A percentile compares a stretch with the other conserved stretches of the same genome.
Evolutionary conservation across 2,113 vertebrate genomes (phyloP).

Genomic region (Burhinus bistriatus): DNA sequence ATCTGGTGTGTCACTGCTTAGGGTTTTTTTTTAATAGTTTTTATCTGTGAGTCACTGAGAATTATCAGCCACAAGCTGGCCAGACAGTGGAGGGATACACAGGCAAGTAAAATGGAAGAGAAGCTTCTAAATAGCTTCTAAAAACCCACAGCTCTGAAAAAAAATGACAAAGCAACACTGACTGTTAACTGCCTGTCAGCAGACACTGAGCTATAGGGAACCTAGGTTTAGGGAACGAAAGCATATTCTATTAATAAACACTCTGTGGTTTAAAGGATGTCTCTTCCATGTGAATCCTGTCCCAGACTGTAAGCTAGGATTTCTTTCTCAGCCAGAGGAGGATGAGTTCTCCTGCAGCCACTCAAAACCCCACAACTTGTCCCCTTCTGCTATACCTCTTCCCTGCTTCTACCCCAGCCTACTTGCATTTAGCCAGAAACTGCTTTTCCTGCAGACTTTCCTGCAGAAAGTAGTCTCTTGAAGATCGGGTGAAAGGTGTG

Average conservation of each 20-base stretch:
- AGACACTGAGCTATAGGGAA: background rate
- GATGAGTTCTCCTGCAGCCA: background rate
- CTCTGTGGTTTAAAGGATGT: background rate
- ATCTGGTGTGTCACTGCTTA: conserved; percentile 45
- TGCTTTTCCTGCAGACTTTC: background rate
- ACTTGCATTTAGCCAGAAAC: background rate
- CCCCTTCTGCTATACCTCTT: background rate
- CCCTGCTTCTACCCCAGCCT: background rate
- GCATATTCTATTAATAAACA: background rate
- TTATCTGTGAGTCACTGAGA: conserved; percentile 39
- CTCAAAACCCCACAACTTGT: background rate
- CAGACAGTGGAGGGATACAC: background rate
- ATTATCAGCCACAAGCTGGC: conserved; percentile 7
- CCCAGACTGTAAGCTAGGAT: background rate
- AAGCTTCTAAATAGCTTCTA: background rate
- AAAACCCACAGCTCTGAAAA: background rate
- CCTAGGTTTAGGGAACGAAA: background rate
- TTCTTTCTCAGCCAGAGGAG: background rate
- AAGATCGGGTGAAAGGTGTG: background rate
- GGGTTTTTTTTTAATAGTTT: background rate
- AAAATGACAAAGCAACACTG: background rate
- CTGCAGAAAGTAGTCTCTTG: background rate
- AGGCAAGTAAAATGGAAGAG: conserved; percentile 12
- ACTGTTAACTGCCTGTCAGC: background rate
- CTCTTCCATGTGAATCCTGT: background rate